Evolutionary conservation across 2,888 invertebrate genomes (phyloP).

Genomic region (Andrena minutula): DNA sequence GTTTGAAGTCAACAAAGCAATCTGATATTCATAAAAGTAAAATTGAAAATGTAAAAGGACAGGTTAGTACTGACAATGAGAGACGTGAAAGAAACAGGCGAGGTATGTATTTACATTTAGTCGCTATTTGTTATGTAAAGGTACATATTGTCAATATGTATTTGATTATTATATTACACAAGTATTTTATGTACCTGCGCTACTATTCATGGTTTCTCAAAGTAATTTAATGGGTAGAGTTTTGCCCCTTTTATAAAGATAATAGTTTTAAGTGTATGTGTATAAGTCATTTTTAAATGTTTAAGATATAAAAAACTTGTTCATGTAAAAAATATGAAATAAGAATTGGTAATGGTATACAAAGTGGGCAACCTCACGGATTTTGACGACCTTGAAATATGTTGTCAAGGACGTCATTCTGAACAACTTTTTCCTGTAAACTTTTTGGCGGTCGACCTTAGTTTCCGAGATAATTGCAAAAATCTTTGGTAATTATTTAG

Average conservation of each 20-base stretch:
- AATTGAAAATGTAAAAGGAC: constrained; percentile 39
- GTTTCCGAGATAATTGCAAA: too few relatives aligned
- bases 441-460: too few relatives aligned
- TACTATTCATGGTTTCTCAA: not conserved
- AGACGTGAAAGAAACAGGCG: constrained; percentile 2
- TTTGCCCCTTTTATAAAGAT: not conserved
- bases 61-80: not conserved
- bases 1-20: constrained; percentile 15
- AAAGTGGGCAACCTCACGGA: too few relatives aligned
- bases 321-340: not conserved
- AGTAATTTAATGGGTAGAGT: not conserved
- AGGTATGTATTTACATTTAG: constrained; percentile 24
- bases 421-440: too few relatives aligned
- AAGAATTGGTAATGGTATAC: too few relatives aligned
- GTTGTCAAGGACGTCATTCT: too few relatives aligned
- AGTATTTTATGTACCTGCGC: not conserved
- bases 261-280: too few relatives aligned
- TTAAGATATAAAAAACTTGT: not conserved
- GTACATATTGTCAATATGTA: not conserved
- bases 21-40: not conserved
- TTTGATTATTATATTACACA: not conserved
- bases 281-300: not conserved
- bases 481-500: too few relatives aligned
- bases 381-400: too few relatives aligned
- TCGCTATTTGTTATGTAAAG: constrained; percentile 6